These are phyloP conservation scores for Drosophila tsacasi DNA, from an alignment of 1,140 invertebrate species.

Conservation along the genomic window DNA sequence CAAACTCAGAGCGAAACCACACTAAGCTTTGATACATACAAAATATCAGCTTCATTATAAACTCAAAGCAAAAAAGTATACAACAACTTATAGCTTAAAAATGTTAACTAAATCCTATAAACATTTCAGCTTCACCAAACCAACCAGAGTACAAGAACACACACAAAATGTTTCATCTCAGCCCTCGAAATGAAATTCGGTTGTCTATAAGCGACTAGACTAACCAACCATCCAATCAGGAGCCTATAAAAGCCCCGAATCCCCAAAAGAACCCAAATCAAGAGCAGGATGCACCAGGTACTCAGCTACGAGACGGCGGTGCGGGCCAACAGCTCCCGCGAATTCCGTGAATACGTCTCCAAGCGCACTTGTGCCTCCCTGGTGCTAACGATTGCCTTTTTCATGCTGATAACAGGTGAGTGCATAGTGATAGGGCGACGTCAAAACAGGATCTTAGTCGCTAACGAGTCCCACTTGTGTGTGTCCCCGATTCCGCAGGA, in stretches of 20 bases:
- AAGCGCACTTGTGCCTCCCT: conserved; percentile 83
- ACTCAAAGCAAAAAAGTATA: too few relatives aligned
- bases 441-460: conserved; percentile 1
- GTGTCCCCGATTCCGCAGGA: conserved; percentile 58
- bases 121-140: neutral
- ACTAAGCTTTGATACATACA: neutral
- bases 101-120: neutral
- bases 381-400: conserved; percentile 81
- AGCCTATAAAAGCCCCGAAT: conserved; percentile 2
- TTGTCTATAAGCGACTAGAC: conserved; percentile 21
- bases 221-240: neutral
- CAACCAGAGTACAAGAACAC: conserved; percentile 8
- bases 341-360: conserved; percentile 79
- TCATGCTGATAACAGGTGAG: conserved; percentile 83
- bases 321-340: conserved; percentile 74
- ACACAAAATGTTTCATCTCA: conserved; percentile 13
- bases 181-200: neutral
- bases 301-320: conserved; percentile 85
- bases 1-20: too few relatives aligned
- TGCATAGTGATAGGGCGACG: conserved; percentile 1
- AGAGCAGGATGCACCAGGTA: conserved; percentile 79
- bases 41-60: neutral
- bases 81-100: neutral
- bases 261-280: conserved; percentile 1
- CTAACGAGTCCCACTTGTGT: conserved; percentile 64